Conservation (phyloP, 2,888 invertebrate genomes). For the Hemicrepidius hirtus region DNA sequence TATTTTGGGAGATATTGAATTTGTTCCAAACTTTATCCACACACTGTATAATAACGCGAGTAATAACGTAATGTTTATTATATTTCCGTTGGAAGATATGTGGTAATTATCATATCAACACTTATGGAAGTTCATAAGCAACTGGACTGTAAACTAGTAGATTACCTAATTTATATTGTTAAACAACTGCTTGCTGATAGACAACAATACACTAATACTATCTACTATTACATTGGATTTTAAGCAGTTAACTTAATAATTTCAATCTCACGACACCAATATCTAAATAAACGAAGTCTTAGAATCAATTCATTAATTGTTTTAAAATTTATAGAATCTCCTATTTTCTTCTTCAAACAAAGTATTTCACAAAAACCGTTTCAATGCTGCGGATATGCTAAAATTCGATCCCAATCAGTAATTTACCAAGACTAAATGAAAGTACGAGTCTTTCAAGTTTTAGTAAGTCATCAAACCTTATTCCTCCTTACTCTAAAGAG, state of each 20-base stretch:
- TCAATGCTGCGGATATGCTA: background rate
- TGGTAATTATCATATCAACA: background rate
- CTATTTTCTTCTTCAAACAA: background rate
- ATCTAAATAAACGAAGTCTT: no score
- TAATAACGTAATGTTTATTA: background rate
- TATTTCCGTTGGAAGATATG: background rate
- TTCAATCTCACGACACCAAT: no score
- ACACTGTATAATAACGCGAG: no score
- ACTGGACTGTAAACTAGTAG: background rate
- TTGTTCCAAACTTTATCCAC: no score
- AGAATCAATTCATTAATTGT: no score
- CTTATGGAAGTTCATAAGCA: background rate
- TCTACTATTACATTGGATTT: constrained; percentile 1
- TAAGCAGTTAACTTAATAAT: background rate
- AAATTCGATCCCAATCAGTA: constrained; percentile 19
- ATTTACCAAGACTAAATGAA: constrained; percentile 15
- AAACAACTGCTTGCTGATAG: background rate
- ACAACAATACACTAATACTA: background rate
- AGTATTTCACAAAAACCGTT: background rate
- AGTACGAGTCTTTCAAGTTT: constrained; percentile 8
- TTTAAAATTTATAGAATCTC: no score
- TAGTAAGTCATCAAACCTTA: constrained; percentile 2
- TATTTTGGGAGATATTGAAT: no score
- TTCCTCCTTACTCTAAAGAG: background rate
- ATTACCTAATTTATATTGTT: background rate